phyloP scores from a whole-genome alignment of 1,140 invertebrate species.

The Aphis craccivora region DNA sequence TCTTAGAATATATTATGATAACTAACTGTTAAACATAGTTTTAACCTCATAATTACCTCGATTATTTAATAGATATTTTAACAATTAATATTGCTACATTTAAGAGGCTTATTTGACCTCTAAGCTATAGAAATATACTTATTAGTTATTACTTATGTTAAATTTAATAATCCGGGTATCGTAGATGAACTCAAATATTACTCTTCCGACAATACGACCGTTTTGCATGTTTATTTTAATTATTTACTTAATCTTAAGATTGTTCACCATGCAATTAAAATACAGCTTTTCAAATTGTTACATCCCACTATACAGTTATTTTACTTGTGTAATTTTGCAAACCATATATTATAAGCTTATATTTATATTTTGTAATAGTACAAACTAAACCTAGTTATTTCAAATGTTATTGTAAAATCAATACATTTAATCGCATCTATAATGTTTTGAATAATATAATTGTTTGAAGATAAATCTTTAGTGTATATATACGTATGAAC shows the following conservation, averaged over 20 bases:
- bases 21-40: neutral
- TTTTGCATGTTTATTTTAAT: slow-evolving; percentile 17
- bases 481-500: neutral
- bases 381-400: neutral
- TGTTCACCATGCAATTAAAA: neutral
- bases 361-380: neutral
- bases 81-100: neutral
- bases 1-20: neutral
- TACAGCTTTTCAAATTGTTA: neutral
- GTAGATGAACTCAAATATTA: neutral
- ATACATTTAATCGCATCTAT: no score
- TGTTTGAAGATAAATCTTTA: neutral
- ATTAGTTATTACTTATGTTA: neutral
- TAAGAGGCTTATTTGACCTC: neutral
- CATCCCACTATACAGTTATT: neutral
- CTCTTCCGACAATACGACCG: neutral
- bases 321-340: neutral
- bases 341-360: neutral
- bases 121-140: neutral
- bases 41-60: neutral
- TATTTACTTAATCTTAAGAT: neutral
- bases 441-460: neutral
- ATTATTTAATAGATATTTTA: neutral
- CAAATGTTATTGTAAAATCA: no score
- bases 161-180: slow-evolving; percentile 32